A percentile compares a stretch with the other conserved stretches of the same genome.
Conservation (phyloP, 2,888 invertebrate species). For the Drosophila subsilvestris region DNA sequence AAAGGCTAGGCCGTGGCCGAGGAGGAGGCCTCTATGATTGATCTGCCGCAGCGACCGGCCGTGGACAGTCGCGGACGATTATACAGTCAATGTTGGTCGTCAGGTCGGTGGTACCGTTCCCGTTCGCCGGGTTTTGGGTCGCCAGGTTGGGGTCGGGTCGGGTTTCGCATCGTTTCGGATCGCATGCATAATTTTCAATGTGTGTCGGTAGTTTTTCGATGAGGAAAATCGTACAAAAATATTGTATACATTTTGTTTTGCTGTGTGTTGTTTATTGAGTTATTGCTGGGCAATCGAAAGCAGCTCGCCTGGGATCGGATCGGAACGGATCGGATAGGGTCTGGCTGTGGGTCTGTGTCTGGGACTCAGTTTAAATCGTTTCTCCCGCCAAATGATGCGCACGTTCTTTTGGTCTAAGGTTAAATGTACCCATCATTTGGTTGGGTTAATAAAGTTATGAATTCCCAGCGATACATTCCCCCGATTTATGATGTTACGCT, state of each 20-base stretch:
- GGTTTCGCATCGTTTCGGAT: constrained; percentile 62
- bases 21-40: constrained; percentile 59
- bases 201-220: constrained; percentile 67
- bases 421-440: constrained; percentile 54
- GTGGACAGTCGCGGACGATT: constrained; percentile 56
- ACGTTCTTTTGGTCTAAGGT: constrained; percentile 66
- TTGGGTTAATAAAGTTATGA: constrained; percentile 46
- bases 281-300: constrained; percentile 73
- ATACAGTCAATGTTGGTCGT: constrained; percentile 48
- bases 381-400: constrained; percentile 58
- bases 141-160: constrained; percentile 51
- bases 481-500: constrained; percentile 30
- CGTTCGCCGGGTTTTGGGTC: constrained; percentile 36
- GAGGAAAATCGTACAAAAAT: constrained; percentile 20
- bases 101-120: constrained; percentile 51
- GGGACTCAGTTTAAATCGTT: constrained; percentile 17
- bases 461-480: constrained; percentile 24
- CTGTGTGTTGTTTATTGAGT: constrained; percentile 63
- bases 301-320: constrained; percentile 52
- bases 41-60: constrained; percentile 57
- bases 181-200: constrained; percentile 75
- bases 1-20: constrained; percentile 58
- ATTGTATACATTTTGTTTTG: constrained; percentile 24
- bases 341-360: constrained; percentile 11
- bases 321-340: constrained; percentile 50